Percentiles rank a stretch among this genome's conserved stretches.
phyloP scores from a whole-genome alignment of 2,888 invertebrate species.

The Prenolepis imparis region DNA sequence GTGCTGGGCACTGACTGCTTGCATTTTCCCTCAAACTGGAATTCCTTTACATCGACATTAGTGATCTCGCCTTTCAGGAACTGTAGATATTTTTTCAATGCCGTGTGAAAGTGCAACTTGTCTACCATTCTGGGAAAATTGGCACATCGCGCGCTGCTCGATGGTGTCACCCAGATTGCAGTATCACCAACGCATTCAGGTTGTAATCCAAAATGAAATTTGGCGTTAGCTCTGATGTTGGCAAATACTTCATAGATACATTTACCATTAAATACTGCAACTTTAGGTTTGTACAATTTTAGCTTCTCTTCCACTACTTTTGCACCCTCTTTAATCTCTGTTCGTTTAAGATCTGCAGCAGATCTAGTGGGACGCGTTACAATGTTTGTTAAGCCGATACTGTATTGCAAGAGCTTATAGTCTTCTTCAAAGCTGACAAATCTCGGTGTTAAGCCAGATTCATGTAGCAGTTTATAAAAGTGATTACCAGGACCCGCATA shows the following conservation, averaged over 20 bases:
- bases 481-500: conserved; percentile 85
- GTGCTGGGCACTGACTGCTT: conserved; percentile 80
- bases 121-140: conserved; percentile 84
- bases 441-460: conserved; percentile 79
- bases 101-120: conserved; percentile 83
- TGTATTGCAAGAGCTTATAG: conserved; percentile 77
- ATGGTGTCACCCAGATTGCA: conserved; percentile 84
- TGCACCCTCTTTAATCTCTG: conserved; percentile 82
- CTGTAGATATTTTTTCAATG: conserved; percentile 81
- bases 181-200: conserved; percentile 78
- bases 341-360: conserved; percentile 81
- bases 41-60: conserved; percentile 78
- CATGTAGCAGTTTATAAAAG: conserved; percentile 84
- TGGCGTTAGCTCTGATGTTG: conserved; percentile 67
- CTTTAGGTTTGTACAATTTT: conserved; percentile 79
- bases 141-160: conserved; percentile 84
- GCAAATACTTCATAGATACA: conserved; percentile 84
- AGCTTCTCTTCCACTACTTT: conserved; percentile 79
- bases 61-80: conserved; percentile 80
- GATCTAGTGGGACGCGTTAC: conserved; percentile 83
- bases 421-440: conserved; percentile 81
- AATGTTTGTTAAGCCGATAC: conserved; percentile 84
- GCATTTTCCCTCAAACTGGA: conserved; percentile 81
- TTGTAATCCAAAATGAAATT: conserved; percentile 83
- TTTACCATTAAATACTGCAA: conserved; percentile 85